These are phyloP conservation scores for Alviniconcha strummeri DNA, from an alignment of 2,888 invertebrate species.

Conservation along the genomic window DNA sequence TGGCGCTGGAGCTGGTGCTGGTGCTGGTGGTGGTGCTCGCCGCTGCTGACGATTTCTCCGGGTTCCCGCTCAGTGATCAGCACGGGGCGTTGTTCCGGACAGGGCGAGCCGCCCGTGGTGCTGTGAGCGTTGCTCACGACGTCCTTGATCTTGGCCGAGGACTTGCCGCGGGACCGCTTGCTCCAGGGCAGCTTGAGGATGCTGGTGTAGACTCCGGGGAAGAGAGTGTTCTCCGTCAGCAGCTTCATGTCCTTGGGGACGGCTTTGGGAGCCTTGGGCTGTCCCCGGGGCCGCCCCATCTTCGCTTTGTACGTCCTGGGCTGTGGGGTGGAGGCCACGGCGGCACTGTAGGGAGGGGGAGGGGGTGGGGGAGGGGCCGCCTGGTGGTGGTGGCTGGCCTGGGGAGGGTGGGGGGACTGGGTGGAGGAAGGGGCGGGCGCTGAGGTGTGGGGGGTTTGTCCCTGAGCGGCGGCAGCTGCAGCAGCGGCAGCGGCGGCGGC, in stretches of 20 bases:
- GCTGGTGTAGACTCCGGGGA: slow-evolving; percentile 65
- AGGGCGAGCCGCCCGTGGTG: not conserved
- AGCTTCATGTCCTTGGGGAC: slow-evolving; percentile 59
- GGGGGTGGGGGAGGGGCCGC: not conserved
- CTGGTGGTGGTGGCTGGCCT: not conserved
- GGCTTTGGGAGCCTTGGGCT: slow-evolving; percentile 37
- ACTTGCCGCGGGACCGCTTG: slow-evolving; percentile 58
- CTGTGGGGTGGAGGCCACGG: not conserved
- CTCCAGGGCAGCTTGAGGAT: slow-evolving; percentile 66
- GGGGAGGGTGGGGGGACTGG: not conserved
- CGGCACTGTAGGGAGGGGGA: not conserved
- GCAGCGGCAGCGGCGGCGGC: slow-evolving; percentile 6
- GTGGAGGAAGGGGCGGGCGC: not conserved
- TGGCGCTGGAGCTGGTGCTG: not conserved
- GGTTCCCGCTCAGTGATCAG: not conserved
- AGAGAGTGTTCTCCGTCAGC: slow-evolving; percentile 59
- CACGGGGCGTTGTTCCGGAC: not conserved
- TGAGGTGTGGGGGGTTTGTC: not conserved
- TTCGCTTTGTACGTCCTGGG: slow-evolving; percentile 27
- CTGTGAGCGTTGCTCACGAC: not conserved
- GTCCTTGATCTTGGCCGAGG: slow-evolving; percentile 31
- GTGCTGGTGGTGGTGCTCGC: slow-evolving; percentile 4
- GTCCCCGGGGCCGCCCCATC: slow-evolving; percentile 41
- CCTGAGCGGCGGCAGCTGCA: not conserved
- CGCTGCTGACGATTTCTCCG: not conserved